A percentile compares a stretch with the other conserved stretches of the same genome.
These are phyloP conservation scores for Athene cunicularia DNA, from an alignment of 2,113 vertebrate genomes.

Conservation along the genomic window DNA sequence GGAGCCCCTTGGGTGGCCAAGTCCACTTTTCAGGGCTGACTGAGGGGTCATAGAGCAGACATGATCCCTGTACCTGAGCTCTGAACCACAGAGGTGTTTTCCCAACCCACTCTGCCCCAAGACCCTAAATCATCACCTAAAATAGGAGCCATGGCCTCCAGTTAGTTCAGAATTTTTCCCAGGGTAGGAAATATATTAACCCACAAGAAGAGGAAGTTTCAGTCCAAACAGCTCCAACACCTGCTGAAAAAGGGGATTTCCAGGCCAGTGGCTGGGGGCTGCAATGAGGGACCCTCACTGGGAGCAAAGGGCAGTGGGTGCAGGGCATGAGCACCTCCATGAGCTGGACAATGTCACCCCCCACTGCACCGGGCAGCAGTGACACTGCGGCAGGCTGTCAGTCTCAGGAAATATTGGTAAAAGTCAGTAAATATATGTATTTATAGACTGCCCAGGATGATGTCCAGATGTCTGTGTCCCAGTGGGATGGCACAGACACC, in stretches of 20 bases:
- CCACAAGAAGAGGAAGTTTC: neutral
- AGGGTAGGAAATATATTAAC: neutral
- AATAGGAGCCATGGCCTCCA: neutral
- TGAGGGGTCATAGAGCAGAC: neutral
- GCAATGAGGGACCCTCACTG: neutral
- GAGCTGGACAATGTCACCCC: neutral
- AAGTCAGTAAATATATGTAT: neutral
- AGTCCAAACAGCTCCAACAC: neutral
- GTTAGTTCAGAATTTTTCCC: neutral
- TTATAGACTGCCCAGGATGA: neutral
- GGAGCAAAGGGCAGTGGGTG: rapidly evolving
- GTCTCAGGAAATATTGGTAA: neutral
- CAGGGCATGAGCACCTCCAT: rapidly evolving
- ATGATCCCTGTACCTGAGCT: neutral
- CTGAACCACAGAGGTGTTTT: neutral
- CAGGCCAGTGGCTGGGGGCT: neutral
- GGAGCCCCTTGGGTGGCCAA: neutral
- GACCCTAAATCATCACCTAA: neutral
- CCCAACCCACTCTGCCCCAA: neutral
- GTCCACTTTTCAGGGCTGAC: neutral
- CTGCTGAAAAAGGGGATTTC: neutral
- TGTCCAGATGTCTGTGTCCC: neutral
- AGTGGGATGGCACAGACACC: neutral
- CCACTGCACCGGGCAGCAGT: rapidly evolving
- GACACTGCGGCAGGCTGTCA: neutral